Evolutionary conservation across 2,797 vertebrate genomes (phyloP).

Genomic region (Mareca strepera): DNA sequence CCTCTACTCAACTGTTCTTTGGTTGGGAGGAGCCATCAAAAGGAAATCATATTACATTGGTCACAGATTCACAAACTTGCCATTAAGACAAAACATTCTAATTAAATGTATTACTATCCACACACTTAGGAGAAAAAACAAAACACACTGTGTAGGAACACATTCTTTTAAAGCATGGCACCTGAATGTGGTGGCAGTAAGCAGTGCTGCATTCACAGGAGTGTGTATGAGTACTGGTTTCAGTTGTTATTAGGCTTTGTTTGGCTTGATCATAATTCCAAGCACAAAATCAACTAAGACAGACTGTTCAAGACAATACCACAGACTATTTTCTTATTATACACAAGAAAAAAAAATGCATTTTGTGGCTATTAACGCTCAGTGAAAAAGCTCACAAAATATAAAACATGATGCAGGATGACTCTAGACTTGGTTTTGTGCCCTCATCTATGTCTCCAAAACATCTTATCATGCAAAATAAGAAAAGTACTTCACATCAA

Average conservation of each 20-base stretch:
- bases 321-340: neutral
- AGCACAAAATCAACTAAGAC: neutral
- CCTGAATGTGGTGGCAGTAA: neutral
- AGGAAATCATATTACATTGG: neutral
- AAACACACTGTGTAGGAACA: neutral
- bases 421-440: slow-evolving; percentile 1
- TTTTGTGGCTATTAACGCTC: neutral
- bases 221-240: neutral
- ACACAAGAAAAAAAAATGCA: neutral
- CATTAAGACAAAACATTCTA: neutral
- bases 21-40: neutral
- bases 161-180: neutral
- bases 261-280: neutral
- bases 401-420: neutral
- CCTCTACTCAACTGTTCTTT: neutral
- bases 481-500: slow-evolving; percentile 69
- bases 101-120: neutral
- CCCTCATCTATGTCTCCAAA: slow-evolving; percentile 29
- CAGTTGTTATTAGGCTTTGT: neutral
- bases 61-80: neutral
- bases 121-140: neutral
- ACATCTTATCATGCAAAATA: slow-evolving; percentile 57
- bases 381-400: neutral
- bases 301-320: neutral
- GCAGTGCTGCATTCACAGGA: neutral